Base-by-base conservation (phyloP, 2,113 vertebrate species). In the Otocyon megalotis region DNA sequence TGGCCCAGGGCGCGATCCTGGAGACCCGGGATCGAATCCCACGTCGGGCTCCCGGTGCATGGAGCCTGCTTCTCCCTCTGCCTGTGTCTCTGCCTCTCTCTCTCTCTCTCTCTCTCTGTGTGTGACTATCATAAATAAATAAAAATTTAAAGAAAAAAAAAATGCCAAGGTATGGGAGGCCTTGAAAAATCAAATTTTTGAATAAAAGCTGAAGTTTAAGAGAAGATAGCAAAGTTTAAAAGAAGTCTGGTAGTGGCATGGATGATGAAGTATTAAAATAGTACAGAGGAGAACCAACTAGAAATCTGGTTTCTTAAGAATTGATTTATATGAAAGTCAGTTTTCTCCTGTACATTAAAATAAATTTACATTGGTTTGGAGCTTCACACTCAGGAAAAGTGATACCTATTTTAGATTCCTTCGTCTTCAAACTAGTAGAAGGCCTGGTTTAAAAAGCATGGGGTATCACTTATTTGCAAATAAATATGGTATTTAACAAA, bases 401-500 rank as follows among this genome's bases (percentile, higher is more conserved):
- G 54, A 28, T 86, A 85, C 92, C 92, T 72, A 63, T 74, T 92
- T 89, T 88, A 37, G n/a, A 89, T 91, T 86, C 91, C 19, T 89
- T 89, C 15, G 32, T 88, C 50, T 86, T 90, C 80, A 88, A 67
- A 48, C 28, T 72, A 11, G 26, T 84, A 60, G 74, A 92, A 72
- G 50, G 37, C 4, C 24, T 95, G 8, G 13, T 88, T 97, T 93
- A 48, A 83, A 81, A 83, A 69, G 54, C 65, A 63, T 22, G 43
- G 14, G 50, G 22, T 76, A 54, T 81, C 32, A 88, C 9, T n/a
- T 56, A 84, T 62, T 84, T 96, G 43, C 32, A 56, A 60, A 63
- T 76, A 65, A 16, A 7, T 65, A 6, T 30, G 19, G 48, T 28
- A 4, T 69, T 58, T 90, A 76, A 62, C n/a, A 84, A 72, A 89